Evolutionary conservation across 1,140 invertebrate genomes (phyloP).

Genomic region (Neuroterus valhalla): DNA sequence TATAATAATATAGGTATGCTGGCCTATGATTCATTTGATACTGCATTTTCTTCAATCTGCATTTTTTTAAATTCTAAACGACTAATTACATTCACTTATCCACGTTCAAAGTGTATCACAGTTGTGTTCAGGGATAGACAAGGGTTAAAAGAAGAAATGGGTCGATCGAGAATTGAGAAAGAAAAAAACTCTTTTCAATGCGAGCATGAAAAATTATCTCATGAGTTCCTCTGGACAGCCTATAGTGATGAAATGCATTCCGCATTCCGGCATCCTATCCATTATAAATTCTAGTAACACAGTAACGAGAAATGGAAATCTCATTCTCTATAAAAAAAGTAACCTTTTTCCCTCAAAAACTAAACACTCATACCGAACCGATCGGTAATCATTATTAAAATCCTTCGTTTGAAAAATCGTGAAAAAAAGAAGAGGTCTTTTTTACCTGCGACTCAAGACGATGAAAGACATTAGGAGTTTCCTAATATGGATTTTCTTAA

Average conservation of each 20-base stretch:
- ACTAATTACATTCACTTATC: constrained; percentile 70
- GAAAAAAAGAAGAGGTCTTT: not conserved
- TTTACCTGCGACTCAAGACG: not conserved
- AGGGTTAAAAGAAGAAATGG: constrained; percentile 44
- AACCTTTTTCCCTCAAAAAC: not conserved
- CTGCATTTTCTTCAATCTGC: constrained; percentile 49
- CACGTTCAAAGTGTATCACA: constrained; percentile 72
- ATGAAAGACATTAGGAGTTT: constrained; percentile 11
- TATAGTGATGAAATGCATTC: constrained; percentile 31
- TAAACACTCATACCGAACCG: not conserved
- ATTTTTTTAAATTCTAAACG: constrained; percentile 61
- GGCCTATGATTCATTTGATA: constrained; percentile 59
- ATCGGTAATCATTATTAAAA: not conserved
- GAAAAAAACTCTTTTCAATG: constrained; percentile 1
- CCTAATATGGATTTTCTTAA: not conserved
- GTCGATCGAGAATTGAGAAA: constrained; percentile 34
- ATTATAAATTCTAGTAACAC: constrained; percentile 39
- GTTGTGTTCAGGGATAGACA: constrained; percentile 69
- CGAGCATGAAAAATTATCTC: not conserved
- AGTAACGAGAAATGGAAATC: constrained; percentile 39
- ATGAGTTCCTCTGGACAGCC: not conserved
- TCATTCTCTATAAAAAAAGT: not conserved
- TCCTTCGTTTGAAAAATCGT: not conserved
- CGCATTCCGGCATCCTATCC: constrained; percentile 17
- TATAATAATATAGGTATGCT: constrained; percentile 57